These are phyloP conservation scores for Psammodynastes pulverulentus DNA, from an alignment of 2,113 vertebrate species.

Conservation along the genomic window DNA sequence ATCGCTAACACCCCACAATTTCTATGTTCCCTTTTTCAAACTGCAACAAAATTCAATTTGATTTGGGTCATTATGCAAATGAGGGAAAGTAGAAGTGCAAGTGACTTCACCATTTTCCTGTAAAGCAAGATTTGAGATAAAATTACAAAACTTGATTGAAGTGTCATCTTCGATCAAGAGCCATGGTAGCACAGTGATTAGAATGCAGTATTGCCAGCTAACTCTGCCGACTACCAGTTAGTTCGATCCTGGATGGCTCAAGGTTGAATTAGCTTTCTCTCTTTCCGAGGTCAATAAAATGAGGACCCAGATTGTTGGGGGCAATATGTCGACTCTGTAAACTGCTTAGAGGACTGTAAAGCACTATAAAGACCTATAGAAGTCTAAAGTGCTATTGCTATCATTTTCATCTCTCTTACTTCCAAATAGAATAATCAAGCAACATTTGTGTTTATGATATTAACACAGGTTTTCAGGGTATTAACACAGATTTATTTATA, in stretches of 20 bases:
- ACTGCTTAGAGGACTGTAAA: neutral
- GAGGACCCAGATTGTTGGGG: neutral
- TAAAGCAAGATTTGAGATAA: neutral
- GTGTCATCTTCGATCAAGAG: neutral
- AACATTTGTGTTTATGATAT: neutral
- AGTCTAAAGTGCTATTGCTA: neutral
- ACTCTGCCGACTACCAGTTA: neutral
- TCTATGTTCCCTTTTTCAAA: neutral
- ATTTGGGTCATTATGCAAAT: neutral
- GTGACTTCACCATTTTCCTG: neutral
- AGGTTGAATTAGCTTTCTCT: neutral
- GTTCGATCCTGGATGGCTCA: neutral
- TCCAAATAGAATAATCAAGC: neutral
- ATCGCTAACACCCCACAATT: neutral
- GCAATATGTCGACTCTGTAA: neutral
- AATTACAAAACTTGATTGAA: neutral
- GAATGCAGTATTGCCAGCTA: neutral
- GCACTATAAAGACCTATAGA: neutral
- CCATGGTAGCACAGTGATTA: neutral
- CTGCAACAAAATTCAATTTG: neutral
- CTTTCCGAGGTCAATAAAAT: neutral
- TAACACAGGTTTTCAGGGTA: neutral
- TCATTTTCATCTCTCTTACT: neutral
- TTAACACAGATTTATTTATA: neutral
- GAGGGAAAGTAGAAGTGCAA: neutral